Evolutionary conservation across 2,797 vertebrate species (phyloP).

Genomic region (Sorex maritimensis): DNA sequence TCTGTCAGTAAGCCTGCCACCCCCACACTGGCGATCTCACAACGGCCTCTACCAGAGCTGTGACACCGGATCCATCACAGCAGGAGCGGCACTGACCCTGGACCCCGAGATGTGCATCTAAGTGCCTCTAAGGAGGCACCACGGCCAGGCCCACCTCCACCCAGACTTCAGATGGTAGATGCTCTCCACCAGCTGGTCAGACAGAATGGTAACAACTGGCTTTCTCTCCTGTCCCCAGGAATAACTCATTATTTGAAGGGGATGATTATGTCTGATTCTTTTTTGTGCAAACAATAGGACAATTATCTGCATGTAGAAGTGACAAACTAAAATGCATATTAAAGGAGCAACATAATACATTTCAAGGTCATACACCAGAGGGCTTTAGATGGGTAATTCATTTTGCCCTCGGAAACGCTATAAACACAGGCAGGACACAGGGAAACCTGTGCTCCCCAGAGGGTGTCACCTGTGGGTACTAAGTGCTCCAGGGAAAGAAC

Average conservation of each 20-base stretch:
- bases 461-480: not conserved
- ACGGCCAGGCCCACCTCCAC: not conserved
- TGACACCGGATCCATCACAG: not conserved
- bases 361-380: not conserved
- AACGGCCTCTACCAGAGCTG: not conserved
- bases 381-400: not conserved
- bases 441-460: not conserved
- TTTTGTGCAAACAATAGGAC: not conserved
- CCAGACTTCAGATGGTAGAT: not conserved
- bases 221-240: constrained; percentile 1
- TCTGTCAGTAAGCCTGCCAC: not conserved
- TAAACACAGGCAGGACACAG: not conserved
- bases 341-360: too few relatives aligned
- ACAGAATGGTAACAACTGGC: not conserved
- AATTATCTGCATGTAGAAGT: not conserved
- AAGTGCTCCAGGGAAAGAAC: not conserved
- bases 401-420: not conserved
- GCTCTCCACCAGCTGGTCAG: constrained; percentile 3
- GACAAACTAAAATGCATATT: not conserved
- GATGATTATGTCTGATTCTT: constrained; percentile 13
- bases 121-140: not conserved
- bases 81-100: not conserved
- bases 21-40: not conserved
- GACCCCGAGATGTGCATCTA: not conserved
- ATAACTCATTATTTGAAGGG: not conserved